A percentile compares a stretch with the other conserved stretches of the same genome.
Evolutionary conservation across 2,113 vertebrate genomes (phyloP).

Genomic region (Eurypyga helias): DNA sequence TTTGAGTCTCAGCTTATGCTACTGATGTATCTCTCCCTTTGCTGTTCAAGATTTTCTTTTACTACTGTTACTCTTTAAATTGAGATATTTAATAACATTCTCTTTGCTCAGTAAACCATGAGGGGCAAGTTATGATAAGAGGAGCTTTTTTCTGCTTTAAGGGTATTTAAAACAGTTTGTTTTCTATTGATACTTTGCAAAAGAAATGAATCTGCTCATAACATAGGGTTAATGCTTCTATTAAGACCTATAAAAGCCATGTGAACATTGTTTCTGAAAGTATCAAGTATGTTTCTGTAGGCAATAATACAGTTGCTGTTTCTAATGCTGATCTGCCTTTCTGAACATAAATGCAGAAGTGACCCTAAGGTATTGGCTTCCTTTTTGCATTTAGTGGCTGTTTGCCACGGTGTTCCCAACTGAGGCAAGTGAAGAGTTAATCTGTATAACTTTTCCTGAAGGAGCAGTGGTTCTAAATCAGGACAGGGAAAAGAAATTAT

Average conservation of each 20-base stretch:
- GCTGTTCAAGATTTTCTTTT: not conserved
- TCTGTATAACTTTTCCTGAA: not conserved
- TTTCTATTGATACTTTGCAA: not conserved
- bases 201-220: accelerated
- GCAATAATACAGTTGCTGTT: not conserved
- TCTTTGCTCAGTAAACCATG: not conserved
- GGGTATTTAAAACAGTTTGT: not conserved
- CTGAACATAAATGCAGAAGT: not conserved
- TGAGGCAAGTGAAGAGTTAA: not conserved
- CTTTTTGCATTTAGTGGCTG: not conserved
- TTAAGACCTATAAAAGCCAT: not conserved
- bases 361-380: not conserved
- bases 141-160: not conserved
- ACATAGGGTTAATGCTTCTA: not conserved
- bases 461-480: not conserved
- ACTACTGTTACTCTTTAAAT: not conserved
- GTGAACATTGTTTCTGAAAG: not conserved
- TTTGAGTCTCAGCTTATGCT: not conserved
- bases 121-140: not conserved
- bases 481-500: not conserved
- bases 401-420: not conserved
- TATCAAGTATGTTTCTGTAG: not conserved
- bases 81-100: not conserved
- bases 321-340: not conserved
- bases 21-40: not conserved